Evolutionary conservation across 2,113 vertebrate species (phyloP), one percentile per base, ranked within the genome.

Genomic region (Paratilapia polleni): DNA sequence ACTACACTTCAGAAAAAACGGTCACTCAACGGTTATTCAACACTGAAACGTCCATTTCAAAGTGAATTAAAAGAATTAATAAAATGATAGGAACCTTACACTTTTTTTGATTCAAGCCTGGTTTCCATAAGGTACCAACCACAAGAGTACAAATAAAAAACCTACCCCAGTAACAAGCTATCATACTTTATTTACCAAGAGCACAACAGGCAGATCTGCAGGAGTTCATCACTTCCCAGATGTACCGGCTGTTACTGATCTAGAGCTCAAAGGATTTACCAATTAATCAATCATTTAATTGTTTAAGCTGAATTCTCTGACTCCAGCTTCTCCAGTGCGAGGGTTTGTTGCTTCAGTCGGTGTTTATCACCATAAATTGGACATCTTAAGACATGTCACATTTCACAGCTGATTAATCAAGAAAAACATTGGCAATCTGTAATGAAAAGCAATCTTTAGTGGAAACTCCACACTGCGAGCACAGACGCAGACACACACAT

Each of bases 81-180:
- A 17, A 60, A 31, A 2, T 59, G 8, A 59, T 9, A 4, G 36
- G 36, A 41, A 8, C 0, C 36, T 66, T 24, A 7, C 13, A 43
- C 62, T 12, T 41, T 24, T 36, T 41, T 43, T n/a, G 38, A 47
- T 68, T 17, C 43, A 47, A 68, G 47, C 38, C 41, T 26, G 64
- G 41, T 70, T 70, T 70, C 41, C 41, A 12, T n/a, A n/a, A n/a
- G n/a, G n/a, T n/a, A n/a, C n/a, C n/a, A n/a, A n/a, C n/a, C n/a
- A n/a, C n/a, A n/a, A n/a, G n/a, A n/a, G n/a, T 26, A 2, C 41
- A 2, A 70, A 31, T 28, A 20, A 52, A 2, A 66, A 31, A 52
- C 28, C 0, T 6, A 17, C 47, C 47, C 38, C 38, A 3, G 41
- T 14, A 11, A 68, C 8, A 47, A 13, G 17, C 66, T 49, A 14